Evolutionary conservation across 2,113 vertebrate species (phyloP), one percentile per base, ranked within the genome.

Genomic region (Apodemus speciosus): DNA sequence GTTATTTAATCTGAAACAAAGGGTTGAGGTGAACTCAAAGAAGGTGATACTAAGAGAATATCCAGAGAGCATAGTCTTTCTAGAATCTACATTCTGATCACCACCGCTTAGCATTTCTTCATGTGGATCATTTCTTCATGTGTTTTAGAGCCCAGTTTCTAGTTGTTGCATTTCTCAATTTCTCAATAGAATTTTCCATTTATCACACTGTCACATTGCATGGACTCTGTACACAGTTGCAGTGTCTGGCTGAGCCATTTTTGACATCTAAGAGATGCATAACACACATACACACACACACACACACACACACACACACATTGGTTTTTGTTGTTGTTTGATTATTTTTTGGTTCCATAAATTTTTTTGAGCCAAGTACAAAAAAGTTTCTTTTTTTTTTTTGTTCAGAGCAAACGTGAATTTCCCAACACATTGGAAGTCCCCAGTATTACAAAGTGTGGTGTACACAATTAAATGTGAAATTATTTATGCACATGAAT

Each of bases 361-460:
- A 92, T 94, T 93, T 95, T 58, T 72, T 83, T 73, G 77, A 79
- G 85, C 53, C 64, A 92, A 83, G 49, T 85, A 56, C 1, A 91
- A 23, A 94, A 77, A 97, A 93, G 0, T 7, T 49, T n/a, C 49
- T 9, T 85, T 96, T 97, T 75, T 76, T 87, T 89, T 77, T 14
- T 86, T 96, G 23, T 40, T 93, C 56, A 38, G 35, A 83, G 56
- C 2, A 68, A 69, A 0, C 75, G 95, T 20, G 51, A 89, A 93
- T 85, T 96, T 95, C 96, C 94, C 6, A 80, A 23, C 27, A 25
- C 15, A 43, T 95, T 49, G 89, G 32, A 93, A 46, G 87, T 43
- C 72, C 49, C 93, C 96, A 95, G 58, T 95, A 77, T 96, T 94
- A 96, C 95, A 94, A 96, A 58, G 71, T 85, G 23, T 84, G 89